Evolutionary conservation across 2,888 invertebrate species (phyloP).

Genomic region (Eucera pruinosa): DNA sequence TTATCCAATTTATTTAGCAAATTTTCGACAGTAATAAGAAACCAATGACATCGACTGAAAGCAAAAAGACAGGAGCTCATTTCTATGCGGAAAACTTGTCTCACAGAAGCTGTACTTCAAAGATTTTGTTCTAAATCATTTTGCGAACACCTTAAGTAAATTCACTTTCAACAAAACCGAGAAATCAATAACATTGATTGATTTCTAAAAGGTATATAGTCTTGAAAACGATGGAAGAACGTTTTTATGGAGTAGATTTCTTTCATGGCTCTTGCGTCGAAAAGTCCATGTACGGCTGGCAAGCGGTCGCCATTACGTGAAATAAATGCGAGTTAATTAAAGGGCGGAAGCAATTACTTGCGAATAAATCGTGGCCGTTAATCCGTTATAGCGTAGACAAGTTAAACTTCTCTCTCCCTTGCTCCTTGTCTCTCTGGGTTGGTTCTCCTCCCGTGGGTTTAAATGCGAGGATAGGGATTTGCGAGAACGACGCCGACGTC

Average conservation of each 20-base stretch:
- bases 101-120: no score
- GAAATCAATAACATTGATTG: no score
- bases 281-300: conserved; percentile 61
- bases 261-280: conserved; percentile 25
- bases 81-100: no score
- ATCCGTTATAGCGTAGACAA: conserved; percentile 84
- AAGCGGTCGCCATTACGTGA: conserved; percentile 80
- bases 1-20: no score
- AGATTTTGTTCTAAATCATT: no score
- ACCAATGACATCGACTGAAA: no score
- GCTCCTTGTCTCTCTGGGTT: conserved; percentile 6
- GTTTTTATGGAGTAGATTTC: not conserved
- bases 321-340: conserved; percentile 84
- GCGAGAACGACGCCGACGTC: conserved; percentile 78
- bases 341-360: conserved; percentile 82
- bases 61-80: no score
- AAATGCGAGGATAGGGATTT: conserved; percentile 75
- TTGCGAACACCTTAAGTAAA: no score
- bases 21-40: no score
- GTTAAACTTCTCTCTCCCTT: conserved; percentile 77
- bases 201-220: no score
- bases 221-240: no score
- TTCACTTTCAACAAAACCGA: no score
- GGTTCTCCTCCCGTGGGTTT: conserved; percentile 21
- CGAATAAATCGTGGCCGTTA: conserved; percentile 82